These are phyloP conservation scores for Struthidea cinerea DNA, from an alignment of 2,113 vertebrate genomes.

Conservation along the genomic window DNA sequence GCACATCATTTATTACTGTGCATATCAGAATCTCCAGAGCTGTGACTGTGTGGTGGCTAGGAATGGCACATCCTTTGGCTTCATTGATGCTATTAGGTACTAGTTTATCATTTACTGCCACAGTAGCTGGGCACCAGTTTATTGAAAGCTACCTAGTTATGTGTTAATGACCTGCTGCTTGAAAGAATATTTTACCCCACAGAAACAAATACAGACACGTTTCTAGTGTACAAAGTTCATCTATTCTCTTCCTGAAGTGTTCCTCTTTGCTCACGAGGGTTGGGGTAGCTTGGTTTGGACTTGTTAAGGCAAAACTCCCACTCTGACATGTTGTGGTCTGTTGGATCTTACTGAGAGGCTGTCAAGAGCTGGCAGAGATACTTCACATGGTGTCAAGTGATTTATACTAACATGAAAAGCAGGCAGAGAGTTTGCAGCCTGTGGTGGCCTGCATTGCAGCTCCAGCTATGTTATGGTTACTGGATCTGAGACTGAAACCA, in stretches of 20 bases:
- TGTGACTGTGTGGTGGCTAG: fast-evolving
- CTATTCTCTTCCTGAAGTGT: not conserved
- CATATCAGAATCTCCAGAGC: not conserved
- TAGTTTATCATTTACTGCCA: not conserved
- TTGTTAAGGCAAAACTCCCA: not conserved
- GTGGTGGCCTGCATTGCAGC: not conserved
- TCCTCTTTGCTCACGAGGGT: not conserved
- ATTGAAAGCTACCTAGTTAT: not conserved
- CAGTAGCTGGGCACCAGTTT: not conserved
- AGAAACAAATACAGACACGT: not conserved
- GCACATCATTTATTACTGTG: fast-evolving
- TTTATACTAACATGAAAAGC: not conserved
- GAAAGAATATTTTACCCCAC: not conserved
- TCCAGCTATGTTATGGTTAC: not conserved
- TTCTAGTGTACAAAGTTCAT: not conserved
- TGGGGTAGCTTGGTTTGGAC: not conserved
- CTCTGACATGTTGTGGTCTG: not conserved
- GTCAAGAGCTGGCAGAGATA: not conserved
- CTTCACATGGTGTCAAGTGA: not conserved
- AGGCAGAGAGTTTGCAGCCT: not conserved
- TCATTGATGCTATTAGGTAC: not conserved
- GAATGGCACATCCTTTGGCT: not conserved
- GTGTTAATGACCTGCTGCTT: not conserved
- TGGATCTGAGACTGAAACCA: not conserved
- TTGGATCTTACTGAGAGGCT: not conserved